A percentile compares a stretch with the other conserved stretches of the same genome.
These are phyloP conservation scores for Eustalomyia histrio DNA, from an alignment of 2,888 invertebrate species.

Conservation along the genomic window DNA sequence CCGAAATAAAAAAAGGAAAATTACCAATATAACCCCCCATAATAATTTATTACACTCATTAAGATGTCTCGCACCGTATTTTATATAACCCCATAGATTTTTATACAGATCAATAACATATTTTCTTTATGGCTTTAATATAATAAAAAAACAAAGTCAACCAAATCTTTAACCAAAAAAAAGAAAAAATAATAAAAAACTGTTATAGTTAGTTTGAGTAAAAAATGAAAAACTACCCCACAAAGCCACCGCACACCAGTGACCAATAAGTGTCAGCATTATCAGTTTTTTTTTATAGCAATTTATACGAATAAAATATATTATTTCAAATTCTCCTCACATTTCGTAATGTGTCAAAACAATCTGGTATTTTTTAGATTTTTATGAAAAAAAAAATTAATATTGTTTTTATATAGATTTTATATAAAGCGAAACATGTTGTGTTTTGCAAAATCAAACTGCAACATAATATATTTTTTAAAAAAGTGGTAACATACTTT, in stretches of 20 bases:
- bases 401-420: constrained; percentile 10
- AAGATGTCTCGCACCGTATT: constrained; percentile 56
- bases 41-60: constrained; percentile 62
- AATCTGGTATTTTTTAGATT: constrained; percentile 46
- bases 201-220: constrained; percentile 11
- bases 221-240: constrained; percentile 39
- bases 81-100: constrained; percentile 45
- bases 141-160: constrained; percentile 4
- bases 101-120: constrained; percentile 43
- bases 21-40: constrained; percentile 41
- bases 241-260: constrained; percentile 37
- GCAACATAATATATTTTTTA: not conserved
- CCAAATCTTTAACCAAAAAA: constrained; percentile 29
- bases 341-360: constrained; percentile 60
- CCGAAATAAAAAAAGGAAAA: not conserved
- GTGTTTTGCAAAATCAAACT: constrained; percentile 8
- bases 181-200: constrained; percentile 2
- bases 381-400: constrained; percentile 7
- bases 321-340: constrained; percentile 43
- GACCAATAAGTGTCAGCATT: constrained; percentile 48
- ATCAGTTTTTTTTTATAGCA: constrained; percentile 12
- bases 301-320: constrained; percentile 20
- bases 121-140: constrained; percentile 53
- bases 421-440: constrained; percentile 28
- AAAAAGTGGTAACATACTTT: constrained; percentile 28